Evolutionary conservation across 2,888 invertebrate species (phyloP).

Genomic region (Drosophila siamana): DNA sequence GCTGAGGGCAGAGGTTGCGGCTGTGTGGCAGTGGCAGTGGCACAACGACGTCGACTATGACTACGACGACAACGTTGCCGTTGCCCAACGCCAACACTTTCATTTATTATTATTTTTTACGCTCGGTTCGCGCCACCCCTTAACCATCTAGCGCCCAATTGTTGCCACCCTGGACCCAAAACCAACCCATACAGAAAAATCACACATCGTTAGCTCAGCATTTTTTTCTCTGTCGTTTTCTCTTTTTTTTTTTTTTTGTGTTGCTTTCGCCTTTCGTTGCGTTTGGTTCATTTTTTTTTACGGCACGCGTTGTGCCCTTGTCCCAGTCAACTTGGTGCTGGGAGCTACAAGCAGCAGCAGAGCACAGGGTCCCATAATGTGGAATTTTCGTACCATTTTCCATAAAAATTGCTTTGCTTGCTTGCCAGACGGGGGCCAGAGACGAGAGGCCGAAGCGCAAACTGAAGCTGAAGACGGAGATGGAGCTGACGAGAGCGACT

Average conservation of each 20-base stretch:
- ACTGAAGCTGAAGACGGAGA: background rate
- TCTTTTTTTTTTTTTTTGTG: background rate
- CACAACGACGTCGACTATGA: slow-evolving; percentile 21
- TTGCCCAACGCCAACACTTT: slow-evolving; percentile 76
- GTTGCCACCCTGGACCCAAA: slow-evolving; percentile 51
- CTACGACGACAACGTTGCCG: slow-evolving; percentile 42
- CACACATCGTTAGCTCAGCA: slow-evolving; percentile 79
- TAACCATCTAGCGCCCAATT: slow-evolving; percentile 64
- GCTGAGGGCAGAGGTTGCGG: slow-evolving; percentile 14
- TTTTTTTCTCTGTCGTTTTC: slow-evolving; percentile 48
- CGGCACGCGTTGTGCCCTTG: slow-evolving; percentile 67
- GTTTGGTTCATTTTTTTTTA: slow-evolving; percentile 24
- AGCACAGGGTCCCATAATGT: slow-evolving; percentile 70
- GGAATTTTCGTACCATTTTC: slow-evolving; percentile 79
- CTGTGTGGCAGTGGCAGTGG: slow-evolving; percentile 23
- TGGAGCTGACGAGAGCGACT: background rate
- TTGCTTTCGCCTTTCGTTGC: slow-evolving; percentile 30
- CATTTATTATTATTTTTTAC: slow-evolving; percentile 79
- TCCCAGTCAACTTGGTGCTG: slow-evolving; percentile 51
- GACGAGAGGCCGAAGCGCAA: slow-evolving; percentile 1
- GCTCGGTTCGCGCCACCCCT: slow-evolving; percentile 61
- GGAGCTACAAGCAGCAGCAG: slow-evolving; percentile 31
- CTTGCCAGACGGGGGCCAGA: slow-evolving; percentile 28
- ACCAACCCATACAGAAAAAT: slow-evolving; percentile 77
- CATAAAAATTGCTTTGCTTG: slow-evolving; percentile 81